These are phyloP conservation scores for Maniola jurtina DNA, from an alignment of 1,140 invertebrate genomes.

Conservation along the genomic window DNA sequence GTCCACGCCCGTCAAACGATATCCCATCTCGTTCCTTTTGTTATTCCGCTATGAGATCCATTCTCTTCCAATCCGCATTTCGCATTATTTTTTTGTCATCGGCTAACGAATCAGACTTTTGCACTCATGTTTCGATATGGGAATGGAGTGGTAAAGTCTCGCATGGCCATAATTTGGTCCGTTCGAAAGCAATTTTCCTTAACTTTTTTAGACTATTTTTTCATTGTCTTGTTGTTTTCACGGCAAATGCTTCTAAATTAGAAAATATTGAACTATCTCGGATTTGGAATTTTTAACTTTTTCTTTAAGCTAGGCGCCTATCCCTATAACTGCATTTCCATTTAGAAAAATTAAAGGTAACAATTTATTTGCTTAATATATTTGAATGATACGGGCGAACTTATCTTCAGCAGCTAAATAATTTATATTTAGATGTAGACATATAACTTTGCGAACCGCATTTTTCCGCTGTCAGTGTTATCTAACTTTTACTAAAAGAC, in stretches of 20 bases:
- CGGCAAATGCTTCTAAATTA: too few species aligned
- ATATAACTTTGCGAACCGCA: neutral
- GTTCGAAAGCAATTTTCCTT: constrained; percentile 1
- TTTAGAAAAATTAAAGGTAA: neutral
- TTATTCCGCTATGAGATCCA: constrained; percentile 67
- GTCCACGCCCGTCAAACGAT: constrained; percentile 61
- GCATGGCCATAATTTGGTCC: neutral
- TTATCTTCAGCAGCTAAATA: neutral
- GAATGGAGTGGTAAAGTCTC: constrained; percentile 11
- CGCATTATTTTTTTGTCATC: constrained; percentile 68
- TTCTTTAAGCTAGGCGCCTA: too few species aligned
- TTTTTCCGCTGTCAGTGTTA: neutral
- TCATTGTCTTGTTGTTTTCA: neutral
- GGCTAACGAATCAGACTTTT: constrained; percentile 69
- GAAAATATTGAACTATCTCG: too few species aligned
- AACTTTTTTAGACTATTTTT: constrained; percentile 3
- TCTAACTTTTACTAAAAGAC: neutral
- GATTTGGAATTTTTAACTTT: too few species aligned
- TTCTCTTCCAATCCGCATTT: constrained; percentile 60
- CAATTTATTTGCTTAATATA: neutral
- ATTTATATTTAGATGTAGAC: neutral
- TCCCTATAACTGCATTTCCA: too few species aligned
- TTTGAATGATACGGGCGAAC: neutral
- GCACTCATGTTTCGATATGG: constrained; percentile 50
- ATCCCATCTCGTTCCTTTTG: constrained; percentile 70